These are phyloP conservation scores for Etia nguti DNA, from an alignment of 2,113 vertebrate species.

Conservation along the genomic window DNA sequence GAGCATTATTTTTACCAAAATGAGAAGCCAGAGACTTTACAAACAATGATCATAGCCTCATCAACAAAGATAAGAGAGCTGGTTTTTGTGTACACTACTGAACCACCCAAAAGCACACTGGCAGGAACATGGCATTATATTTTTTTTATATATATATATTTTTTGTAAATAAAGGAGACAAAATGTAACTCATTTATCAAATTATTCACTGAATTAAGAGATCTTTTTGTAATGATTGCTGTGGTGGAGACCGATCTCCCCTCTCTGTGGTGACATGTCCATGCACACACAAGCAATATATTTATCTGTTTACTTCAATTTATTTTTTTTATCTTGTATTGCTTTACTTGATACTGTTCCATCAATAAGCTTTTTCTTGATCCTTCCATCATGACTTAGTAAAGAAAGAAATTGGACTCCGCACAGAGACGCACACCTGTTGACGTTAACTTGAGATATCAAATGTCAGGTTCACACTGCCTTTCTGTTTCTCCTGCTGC, in stretches of 20 bases:
- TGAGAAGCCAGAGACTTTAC: not conserved
- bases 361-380: not conserved
- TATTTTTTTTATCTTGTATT: not conserved
- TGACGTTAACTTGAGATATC: slow-evolving; percentile 42
- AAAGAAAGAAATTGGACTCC: slow-evolving; percentile 51
- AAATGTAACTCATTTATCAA: not conserved
- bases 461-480: slow-evolving; percentile 15
- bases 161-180: not conserved
- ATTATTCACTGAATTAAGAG: not conserved
- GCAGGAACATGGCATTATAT: not conserved
- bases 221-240: not conserved
- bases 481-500: not conserved
- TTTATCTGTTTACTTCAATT: not conserved
- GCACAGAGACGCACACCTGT: slow-evolving; percentile 39
- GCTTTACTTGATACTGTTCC: not conserved
- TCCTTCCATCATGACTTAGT: not conserved
- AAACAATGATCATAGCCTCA: not conserved
- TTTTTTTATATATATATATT: not conserved
- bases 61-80: not conserved
- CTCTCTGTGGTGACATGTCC: not conserved
- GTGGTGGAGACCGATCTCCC: not conserved
- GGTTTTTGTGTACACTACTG: not conserved
- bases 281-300: not conserved
- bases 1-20: not conserved
- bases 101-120: not conserved